A percentile compares a stretch with the other conserved stretches of the same genome.
Evolutionary conservation across 2,888 invertebrate species (phyloP).

Genomic region (Dryobotodes eremita): DNA sequence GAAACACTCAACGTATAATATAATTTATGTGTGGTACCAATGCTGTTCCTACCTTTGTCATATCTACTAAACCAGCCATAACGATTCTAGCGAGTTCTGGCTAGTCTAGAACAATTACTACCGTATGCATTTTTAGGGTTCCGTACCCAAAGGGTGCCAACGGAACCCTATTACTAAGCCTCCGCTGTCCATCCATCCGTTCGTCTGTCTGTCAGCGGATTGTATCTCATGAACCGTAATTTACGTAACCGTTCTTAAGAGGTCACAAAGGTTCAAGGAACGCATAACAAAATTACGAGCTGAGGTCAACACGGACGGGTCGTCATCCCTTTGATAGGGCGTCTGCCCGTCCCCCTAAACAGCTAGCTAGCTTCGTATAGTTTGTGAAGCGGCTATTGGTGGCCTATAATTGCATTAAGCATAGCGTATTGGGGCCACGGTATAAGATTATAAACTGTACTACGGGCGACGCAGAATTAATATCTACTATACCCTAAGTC

Average conservation of each 20-base stretch:
- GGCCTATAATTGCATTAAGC: constrained; percentile 62
- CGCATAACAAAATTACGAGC: constrained; percentile 64
- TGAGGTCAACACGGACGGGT: constrained; percentile 60
- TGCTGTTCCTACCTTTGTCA: background rate
- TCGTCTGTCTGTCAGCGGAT: too few relatives aligned
- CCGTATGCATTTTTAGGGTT: background rate
- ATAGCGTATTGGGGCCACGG: constrained; percentile 48
- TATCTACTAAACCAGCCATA: background rate
- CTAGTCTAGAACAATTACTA: constrained; percentile 9
- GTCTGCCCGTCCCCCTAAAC: constrained; percentile 28
- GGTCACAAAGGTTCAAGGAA: constrained; percentile 63
- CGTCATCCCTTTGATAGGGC: constrained; percentile 54
- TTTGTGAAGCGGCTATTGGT: constrained; percentile 36
- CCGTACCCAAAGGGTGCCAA: too few relatives aligned
- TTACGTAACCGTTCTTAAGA: background rate
- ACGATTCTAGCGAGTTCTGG: too few relatives aligned
- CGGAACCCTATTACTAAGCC: too few relatives aligned
- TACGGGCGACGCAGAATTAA: constrained; percentile 9
- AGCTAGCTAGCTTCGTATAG: constrained; percentile 35
- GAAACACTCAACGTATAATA: background rate
- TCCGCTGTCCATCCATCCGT: too few relatives aligned
- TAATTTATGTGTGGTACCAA: background rate
- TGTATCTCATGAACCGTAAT: too few relatives aligned
- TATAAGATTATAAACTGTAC: constrained; percentile 48
- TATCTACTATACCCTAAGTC: background rate